Evolutionary conservation across 92 coral and sea anemone species (phyloP).

Genomic region (Parazoanthus atlanticus): DNA sequence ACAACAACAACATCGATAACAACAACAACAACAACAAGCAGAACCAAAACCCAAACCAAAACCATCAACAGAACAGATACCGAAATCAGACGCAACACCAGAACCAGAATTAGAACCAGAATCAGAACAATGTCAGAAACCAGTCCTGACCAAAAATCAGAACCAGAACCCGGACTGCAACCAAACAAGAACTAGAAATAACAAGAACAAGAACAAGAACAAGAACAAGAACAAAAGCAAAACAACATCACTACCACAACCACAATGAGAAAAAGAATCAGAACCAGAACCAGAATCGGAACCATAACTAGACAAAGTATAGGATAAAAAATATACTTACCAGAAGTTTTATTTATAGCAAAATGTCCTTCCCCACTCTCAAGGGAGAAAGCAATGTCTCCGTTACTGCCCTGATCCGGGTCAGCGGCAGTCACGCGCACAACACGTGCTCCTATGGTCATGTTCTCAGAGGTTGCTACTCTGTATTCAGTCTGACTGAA

Average conservation of each 20-base stretch:
- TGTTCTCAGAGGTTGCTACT: slow-evolving; percentile 82
- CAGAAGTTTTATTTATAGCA: slow-evolving; percentile 81
- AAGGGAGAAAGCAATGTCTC: slow-evolving; percentile 78
- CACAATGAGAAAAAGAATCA: neutral
- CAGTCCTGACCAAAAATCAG: too few species aligned
- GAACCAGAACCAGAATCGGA: too few species aligned
- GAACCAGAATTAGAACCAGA: neutral
- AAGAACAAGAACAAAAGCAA: too few species aligned
- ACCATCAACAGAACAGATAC: neutral
- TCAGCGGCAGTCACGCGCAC: slow-evolving; percentile 85
- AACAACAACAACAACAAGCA: neutral
- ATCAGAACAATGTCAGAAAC: neutral
- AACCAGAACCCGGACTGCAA: too few species aligned
- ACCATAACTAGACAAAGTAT: neutral
- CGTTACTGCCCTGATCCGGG: slow-evolving; percentile 88
- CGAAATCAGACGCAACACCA: neutral
- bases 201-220: neutral
- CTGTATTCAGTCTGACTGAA: slow-evolving; percentile 75
- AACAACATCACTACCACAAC: neutral
- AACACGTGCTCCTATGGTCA: slow-evolving; percentile 69
- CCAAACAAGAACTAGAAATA: neutral
- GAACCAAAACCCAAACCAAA: neutral
- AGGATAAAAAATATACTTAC: slow-evolving; percentile 35
- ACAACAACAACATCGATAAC: neutral
- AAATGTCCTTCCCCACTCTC: slow-evolving; percentile 82